Evolutionary conservation across 2,113 vertebrate species (phyloP).

Genomic region (Fregetta grallaria): DNA sequence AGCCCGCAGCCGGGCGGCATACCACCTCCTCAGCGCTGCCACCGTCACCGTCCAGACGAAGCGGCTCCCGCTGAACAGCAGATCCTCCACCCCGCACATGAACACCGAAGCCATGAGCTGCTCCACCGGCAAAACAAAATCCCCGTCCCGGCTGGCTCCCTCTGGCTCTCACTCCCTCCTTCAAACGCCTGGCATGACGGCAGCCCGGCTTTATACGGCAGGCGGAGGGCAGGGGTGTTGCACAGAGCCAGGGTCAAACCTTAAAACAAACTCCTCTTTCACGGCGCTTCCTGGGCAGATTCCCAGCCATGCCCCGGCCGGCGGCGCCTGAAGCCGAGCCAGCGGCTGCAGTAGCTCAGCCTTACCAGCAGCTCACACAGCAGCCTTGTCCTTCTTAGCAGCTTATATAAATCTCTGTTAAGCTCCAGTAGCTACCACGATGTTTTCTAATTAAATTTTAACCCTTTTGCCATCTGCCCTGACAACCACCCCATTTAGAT

Average conservation of each 20-base stretch:
- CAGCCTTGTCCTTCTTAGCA: slow-evolving; percentile 68
- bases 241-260: slow-evolving; percentile 61
- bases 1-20: slow-evolving; percentile 80
- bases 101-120: slow-evolving; percentile 83
- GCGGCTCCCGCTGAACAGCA: slow-evolving; percentile 85
- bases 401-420: slow-evolving; percentile 70
- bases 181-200: not conserved
- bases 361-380: slow-evolving; percentile 67
- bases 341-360: slow-evolving; percentile 72
- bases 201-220: slow-evolving; percentile 8
- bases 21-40: slow-evolving; percentile 87
- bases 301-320: slow-evolving; percentile 77
- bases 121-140: not conserved
- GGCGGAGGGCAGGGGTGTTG: slow-evolving; percentile 53
- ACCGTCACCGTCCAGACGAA: slow-evolving; percentile 87
- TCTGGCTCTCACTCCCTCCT: not conserved
- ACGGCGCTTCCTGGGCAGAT: slow-evolving; percentile 75
- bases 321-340: slow-evolving; percentile 70
- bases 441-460: slow-evolving; percentile 64
- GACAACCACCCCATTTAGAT: not conserved
- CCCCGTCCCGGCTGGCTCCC: not conserved
- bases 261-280: slow-evolving; percentile 75
- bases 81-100: slow-evolving; percentile 86
- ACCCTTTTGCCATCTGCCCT: slow-evolving; percentile 46
- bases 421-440: slow-evolving; percentile 62